Conservation (phyloP, 2,797 vertebrate species). For the Philypnodon macrostomus region DNA sequence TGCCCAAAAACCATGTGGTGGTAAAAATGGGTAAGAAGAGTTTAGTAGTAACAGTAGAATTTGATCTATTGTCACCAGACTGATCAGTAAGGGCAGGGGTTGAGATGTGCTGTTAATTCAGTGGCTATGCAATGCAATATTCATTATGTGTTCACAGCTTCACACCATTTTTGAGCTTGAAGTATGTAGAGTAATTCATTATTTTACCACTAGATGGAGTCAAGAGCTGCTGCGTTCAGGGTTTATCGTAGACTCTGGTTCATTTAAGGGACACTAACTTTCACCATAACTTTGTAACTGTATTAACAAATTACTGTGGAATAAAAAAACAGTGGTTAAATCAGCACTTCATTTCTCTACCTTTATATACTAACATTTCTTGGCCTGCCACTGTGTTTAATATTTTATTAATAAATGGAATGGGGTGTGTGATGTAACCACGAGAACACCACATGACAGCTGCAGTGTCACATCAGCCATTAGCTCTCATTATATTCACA, state of each 20-base stretch:
- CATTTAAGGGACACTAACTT: neutral
- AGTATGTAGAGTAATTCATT: neutral
- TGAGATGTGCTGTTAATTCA: slow-evolving; percentile 4
- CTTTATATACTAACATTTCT: neutral
- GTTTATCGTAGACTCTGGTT: neutral
- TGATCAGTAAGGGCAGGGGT: slow-evolving; percentile 27
- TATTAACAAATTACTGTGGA: too few relatives aligned
- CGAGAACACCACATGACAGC: slow-evolving; percentile 10
- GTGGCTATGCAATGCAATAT: neutral
- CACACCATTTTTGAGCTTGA: too few relatives aligned
- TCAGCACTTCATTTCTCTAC: slow-evolving; percentile 1
- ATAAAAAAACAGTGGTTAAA: too few relatives aligned
- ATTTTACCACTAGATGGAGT: neutral
- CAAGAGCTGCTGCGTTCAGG: neutral
- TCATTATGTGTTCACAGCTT: too few relatives aligned
- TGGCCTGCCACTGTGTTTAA: neutral
- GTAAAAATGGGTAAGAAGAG: too few relatives aligned
- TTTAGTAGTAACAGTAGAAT: too few relatives aligned
- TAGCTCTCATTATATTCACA: neutral
- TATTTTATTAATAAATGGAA: slow-evolving; percentile 22
- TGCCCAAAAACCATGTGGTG: too few relatives aligned
- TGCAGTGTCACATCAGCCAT: neutral
- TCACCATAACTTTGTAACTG: too few relatives aligned
- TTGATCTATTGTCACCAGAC: slow-evolving; percentile 4
- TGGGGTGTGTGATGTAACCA: slow-evolving; percentile 18